Evolutionary conservation across 2,797 vertebrate species (phyloP).

Genomic region (Sebastes cheni): DNA sequence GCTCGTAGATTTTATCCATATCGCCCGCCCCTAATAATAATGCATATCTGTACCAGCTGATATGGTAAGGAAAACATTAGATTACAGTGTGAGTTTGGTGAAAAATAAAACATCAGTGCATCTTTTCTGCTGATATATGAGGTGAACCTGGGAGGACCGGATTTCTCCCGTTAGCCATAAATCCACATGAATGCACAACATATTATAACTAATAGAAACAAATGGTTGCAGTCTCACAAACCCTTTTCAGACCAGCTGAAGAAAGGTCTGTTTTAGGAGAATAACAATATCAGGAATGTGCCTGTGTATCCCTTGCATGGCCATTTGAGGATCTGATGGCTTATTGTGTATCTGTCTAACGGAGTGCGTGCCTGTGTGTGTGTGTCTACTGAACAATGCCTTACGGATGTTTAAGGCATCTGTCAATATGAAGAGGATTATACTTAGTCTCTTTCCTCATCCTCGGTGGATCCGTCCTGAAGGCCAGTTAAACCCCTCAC

Average conservation of each 20-base stretch:
- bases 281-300: conserved; percentile 9
- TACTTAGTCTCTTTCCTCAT: conserved; percentile 47
- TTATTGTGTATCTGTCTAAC: conserved; percentile 65
- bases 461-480: conserved; percentile 38
- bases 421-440: conserved; percentile 64
- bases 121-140: not conserved
- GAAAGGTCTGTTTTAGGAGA: conserved; percentile 36
- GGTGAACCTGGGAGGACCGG: too few relatives aligned
- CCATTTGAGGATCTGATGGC: conserved; percentile 26
- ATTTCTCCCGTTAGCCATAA: not conserved
- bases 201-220: conserved; percentile 12
- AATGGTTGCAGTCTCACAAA: conserved; percentile 21
- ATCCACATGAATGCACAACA: conserved; percentile 3
- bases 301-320: conserved; percentile 9
- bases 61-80: not conserved
- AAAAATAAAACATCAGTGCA: conserved; percentile 16
- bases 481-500: conserved; percentile 34
- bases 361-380: conserved; percentile 52
- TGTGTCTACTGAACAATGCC: conserved; percentile 33
- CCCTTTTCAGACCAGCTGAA: conserved; percentile 78
- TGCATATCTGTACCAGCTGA: not conserved
- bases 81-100: not conserved
- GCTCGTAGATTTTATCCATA: not conserved
- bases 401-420: conserved; percentile 60
- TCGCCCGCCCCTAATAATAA: not conserved